Conservation (phyloP, 2,113 vertebrate genomes). For the Mixornis gularis region DNA sequence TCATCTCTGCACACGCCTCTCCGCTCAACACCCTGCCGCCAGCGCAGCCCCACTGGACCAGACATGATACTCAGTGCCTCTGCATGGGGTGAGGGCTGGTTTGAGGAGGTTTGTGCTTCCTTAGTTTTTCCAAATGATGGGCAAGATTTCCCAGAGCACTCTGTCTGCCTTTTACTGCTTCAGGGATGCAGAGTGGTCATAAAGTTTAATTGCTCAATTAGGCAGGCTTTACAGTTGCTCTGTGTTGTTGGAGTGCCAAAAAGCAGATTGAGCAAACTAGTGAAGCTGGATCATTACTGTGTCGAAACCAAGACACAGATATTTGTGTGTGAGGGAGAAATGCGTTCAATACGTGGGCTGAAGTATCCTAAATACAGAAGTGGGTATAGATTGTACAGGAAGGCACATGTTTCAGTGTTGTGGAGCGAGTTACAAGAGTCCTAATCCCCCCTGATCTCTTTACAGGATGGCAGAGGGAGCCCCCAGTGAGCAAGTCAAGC, state of each 20-base stretch:
- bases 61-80: background rate
- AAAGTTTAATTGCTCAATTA: slow-evolving; percentile 23
- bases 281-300: background rate
- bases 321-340: background rate
- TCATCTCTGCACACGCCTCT: background rate
- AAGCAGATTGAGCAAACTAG: background rate
- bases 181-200: background rate
- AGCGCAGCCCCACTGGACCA: fast-evolving
- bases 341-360: background rate
- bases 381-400: background rate
- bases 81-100: background rate
- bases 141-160: background rate
- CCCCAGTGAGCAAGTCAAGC: background rate
- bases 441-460: background rate
- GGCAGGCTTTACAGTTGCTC: slow-evolving; percentile 6
- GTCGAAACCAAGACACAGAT: background rate
- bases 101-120: background rate
- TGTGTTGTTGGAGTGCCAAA: background rate
- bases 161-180: background rate
- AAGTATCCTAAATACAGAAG: background rate
- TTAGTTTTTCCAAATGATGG: background rate
- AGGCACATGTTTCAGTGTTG: background rate
- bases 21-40: background rate
- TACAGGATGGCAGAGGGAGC: background rate
- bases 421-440: fast-evolving